Base-by-base conservation (phyloP, 2,888 invertebrate genomes). In the Limulus polyphemus region DNA sequence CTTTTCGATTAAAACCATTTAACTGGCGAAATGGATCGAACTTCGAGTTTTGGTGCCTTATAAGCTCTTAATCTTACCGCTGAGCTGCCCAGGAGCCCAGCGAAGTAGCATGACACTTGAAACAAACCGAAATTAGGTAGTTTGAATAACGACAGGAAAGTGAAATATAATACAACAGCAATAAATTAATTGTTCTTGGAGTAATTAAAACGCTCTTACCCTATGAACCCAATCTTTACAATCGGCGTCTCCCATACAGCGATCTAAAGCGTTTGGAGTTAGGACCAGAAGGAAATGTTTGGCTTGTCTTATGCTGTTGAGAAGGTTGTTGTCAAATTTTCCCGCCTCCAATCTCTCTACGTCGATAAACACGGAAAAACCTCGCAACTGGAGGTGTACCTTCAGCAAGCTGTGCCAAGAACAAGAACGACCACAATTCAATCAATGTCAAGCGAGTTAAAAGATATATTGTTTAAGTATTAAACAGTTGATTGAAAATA, bases 221-320 rank as follows among this genome's bases (percentile, higher is more conserved):
- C 91, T 85, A 79, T 99, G 98, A 63, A 99, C 95, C 99, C 99
- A 99, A 80, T 99, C 99, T 80, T 97, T 97, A 77, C 90, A 86
- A 61, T 97, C 95, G 16, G 79, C 82, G 76, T 99, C 99, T 62
- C 85, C 86, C 70, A 90, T 83, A 77, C 99, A 98, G 72, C 99
- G 83, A 72, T 98, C 95, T 70, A 99, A 80, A 32, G 98, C 92
- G 72, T 88, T 87, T 9, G 94, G 93, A 57, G 98, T 99, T 64
- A 99, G 83, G 58, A 99, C 97, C 67, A 99, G 81, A 69, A 99
- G 82, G 79, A 99, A 99, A 78, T 98, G 90, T 78, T 91, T 91
- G 16, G 98, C 98, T 74, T 94, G 92, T 71, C 88, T 84, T 76
- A 99, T 97, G 78, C 95, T 97, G 78, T 95, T 92, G 68, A 99